phyloP scores from a whole-genome alignment of 2,113 vertebrate species.

The Peromyscus californicus region DNA sequence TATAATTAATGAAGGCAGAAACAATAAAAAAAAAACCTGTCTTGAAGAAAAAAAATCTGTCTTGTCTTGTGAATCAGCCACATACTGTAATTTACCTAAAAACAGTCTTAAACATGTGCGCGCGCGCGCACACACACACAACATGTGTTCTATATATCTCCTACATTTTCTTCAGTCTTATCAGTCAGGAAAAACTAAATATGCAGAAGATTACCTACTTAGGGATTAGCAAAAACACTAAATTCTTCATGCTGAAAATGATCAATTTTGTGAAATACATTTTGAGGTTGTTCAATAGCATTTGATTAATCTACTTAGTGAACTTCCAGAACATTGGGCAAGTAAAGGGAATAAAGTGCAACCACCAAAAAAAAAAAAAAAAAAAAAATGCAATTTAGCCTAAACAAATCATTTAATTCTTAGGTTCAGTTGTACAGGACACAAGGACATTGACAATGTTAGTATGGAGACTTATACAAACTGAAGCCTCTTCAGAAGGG shows the following conservation, averaged over 20 bases:
- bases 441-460: neutral
- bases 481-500: slow-evolving; percentile 24
- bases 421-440: neutral
- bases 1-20: neutral
- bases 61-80: neutral
- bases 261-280: slow-evolving; percentile 55
- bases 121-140: neutral
- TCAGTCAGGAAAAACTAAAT: neutral
- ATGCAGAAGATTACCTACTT: neutral
- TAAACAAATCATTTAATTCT: slow-evolving; percentile 10
- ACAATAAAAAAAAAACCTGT: neutral
- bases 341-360: slow-evolving; percentile 31
- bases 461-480: neutral
- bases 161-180: neutral
- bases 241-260: slow-evolving; percentile 32
- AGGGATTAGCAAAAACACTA: slow-evolving; percentile 15
- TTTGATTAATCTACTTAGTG: slow-evolving; percentile 65
- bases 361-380: slow-evolving; percentile 44
- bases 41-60: neutral
- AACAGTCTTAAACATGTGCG: neutral
- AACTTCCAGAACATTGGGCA: neutral
- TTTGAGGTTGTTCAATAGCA: slow-evolving; percentile 50
- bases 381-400: slow-evolving; percentile 27
- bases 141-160: neutral
- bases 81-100: neutral